Conservation (phyloP, 2,113 vertebrate species). For the Mormoops blainvillei region DNA sequence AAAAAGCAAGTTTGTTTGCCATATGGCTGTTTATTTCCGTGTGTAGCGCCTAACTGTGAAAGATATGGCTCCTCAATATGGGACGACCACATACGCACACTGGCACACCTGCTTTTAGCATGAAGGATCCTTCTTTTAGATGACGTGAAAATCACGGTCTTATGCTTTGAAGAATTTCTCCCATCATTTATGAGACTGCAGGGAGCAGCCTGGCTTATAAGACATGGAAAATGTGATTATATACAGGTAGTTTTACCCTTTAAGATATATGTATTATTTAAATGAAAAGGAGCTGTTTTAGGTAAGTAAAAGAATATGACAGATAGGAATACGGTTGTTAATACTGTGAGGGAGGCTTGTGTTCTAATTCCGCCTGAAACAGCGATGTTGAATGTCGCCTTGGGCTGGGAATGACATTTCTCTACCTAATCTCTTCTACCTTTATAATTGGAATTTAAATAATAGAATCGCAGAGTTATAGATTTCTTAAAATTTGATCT, state of each 20-base stretch:
- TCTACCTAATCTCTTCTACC: conserved; percentile 28
- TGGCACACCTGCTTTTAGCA: conserved; percentile 67
- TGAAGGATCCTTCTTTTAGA: conserved; percentile 56
- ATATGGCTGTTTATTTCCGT: conserved; percentile 82
- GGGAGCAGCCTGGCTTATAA: conserved; percentile 60
- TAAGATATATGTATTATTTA: conserved; percentile 60
- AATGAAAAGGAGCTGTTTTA: conserved; percentile 16
- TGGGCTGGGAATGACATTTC: conserved; percentile 47
- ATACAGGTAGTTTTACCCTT: conserved; percentile 42
- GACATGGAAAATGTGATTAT: conserved; percentile 49
- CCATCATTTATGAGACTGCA: conserved; percentile 40
- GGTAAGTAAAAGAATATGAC: not conserved
- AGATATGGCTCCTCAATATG: conserved; percentile 70
- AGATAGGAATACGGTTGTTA: not conserved
- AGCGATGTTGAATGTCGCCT: not conserved
- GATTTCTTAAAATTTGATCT: conserved; percentile 47
- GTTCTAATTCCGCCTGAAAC: conserved; percentile 22
- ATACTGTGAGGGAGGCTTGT: not conserved
- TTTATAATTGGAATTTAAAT: conserved; percentile 70
- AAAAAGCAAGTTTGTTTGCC: conserved; percentile 79
- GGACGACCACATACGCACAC: conserved; percentile 38
- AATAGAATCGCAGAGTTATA: conserved; percentile 56
- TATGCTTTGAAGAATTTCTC: conserved; percentile 70
- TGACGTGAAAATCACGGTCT: conserved; percentile 63
- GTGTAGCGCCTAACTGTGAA: conserved; percentile 71